Percentiles rank a stretch among this genome's conserved stretches.
Conservation (phyloP, 2,113 vertebrate genomes). For the Limnothrissa miodon region DNA sequence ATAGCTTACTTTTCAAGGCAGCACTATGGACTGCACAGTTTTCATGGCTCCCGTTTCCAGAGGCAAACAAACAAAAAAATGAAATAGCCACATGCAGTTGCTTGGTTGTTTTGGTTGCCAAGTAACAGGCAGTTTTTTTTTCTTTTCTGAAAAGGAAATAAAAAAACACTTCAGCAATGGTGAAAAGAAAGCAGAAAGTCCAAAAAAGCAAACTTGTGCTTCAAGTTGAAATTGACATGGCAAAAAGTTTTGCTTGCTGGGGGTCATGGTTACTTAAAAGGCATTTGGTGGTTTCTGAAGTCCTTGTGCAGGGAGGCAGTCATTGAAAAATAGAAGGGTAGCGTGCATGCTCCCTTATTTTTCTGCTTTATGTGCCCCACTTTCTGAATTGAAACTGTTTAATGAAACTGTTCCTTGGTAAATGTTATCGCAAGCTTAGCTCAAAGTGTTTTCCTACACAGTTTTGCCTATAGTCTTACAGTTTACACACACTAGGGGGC, state of each 20-base stretch:
- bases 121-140: constrained; percentile 11
- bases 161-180: constrained; percentile 1
- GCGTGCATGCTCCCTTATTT: not conserved
- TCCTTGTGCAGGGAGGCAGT: not conserved
- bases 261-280: not conserved
- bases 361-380: not conserved
- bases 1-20: not conserved
- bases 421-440: not conserved
- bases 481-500: not conserved
- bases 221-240: not conserved
- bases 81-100: not conserved
- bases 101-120: constrained; percentile 3
- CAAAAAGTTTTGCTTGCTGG: not conserved
- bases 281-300: not conserved
- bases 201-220: constrained; percentile 1
- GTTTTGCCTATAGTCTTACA: not conserved
- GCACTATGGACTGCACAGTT: not conserved
- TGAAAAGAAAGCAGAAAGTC: not conserved
- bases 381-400: not conserved
- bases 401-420: not conserved
- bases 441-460: not conserved
- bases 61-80: not conserved
- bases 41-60: not conserved
- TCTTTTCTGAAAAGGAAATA: not conserved
- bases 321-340: not conserved